These are phyloP conservation scores for Ceryle rudis DNA, from an alignment of 2,797 vertebrate species.

Conservation along the genomic window DNA sequence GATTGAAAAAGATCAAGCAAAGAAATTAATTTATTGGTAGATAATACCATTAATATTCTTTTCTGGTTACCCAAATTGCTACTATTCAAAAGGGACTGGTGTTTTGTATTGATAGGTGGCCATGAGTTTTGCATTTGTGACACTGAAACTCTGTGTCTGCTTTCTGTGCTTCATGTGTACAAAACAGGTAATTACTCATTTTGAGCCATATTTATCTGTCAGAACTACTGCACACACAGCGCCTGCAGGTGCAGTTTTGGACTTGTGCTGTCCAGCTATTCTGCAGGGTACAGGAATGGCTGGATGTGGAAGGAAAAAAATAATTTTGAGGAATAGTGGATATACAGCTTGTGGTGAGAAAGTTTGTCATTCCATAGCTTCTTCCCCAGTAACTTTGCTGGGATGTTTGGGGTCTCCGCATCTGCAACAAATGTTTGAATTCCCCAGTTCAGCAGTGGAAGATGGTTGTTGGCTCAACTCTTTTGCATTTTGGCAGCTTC, in stretches of 20 bases:
- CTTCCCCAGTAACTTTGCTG: background rate
- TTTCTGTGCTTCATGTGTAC: background rate
- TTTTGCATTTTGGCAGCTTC: background rate
- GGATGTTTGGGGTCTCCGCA: background rate
- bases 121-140: background rate
- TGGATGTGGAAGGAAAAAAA: background rate
- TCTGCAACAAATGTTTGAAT: background rate
- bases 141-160: background rate
- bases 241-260: background rate
- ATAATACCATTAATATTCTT: background rate
- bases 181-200: background rate
- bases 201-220: background rate
- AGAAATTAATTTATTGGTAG: background rate
- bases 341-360: background rate
- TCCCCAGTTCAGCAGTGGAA: background rate
- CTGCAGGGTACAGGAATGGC: background rate
- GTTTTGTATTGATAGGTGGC: background rate
- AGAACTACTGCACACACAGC: background rate
- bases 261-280: background rate
- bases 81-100: background rate
- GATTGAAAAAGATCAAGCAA: background rate
- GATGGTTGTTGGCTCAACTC: background rate
- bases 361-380: background rate
- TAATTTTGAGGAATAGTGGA: background rate
- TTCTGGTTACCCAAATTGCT: background rate